A percentile compares a stretch with the other conserved stretches of the same genome.
phyloP scores from a whole-genome alignment of 2,113 vertebrate genomes.

The Chitala chitala region DNA sequence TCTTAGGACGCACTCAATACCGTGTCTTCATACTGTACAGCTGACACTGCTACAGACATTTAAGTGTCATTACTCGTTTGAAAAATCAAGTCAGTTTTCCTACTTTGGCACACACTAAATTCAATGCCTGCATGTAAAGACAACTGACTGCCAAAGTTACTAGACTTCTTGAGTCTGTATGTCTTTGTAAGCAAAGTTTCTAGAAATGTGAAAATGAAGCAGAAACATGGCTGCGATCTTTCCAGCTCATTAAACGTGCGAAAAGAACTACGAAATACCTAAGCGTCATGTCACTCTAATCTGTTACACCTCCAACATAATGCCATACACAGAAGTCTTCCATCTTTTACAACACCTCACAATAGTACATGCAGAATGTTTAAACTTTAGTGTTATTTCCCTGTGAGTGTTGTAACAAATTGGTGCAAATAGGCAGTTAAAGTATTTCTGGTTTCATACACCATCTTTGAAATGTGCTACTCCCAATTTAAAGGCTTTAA shows the following conservation, averaged over 20 bases:
- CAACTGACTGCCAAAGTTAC: background rate
- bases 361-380: no score
- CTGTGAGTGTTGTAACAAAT: no score
- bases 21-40: no score
- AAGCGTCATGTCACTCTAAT: background rate
- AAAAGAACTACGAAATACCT: background rate
- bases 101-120: background rate
- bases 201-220: slow-evolving; percentile 5
- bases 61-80: no score
- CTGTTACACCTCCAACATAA: background rate
- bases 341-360: background rate
- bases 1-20: no score
- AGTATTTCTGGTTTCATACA: no score
- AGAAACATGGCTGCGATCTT: background rate
- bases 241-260: slow-evolving; percentile 17
- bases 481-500: background rate
- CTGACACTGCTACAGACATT: no score
- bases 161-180: background rate
- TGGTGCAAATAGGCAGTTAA: no score
- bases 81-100: background rate
- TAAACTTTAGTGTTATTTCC: no score
- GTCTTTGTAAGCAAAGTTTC: background rate
- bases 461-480: no score
- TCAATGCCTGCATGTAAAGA: background rate
- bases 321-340: background rate